Evolutionary conservation across 2,888 invertebrate genomes (phyloP), one percentile per base, ranked within the genome.

Genomic region (Eupithecia pulchellata): DNA sequence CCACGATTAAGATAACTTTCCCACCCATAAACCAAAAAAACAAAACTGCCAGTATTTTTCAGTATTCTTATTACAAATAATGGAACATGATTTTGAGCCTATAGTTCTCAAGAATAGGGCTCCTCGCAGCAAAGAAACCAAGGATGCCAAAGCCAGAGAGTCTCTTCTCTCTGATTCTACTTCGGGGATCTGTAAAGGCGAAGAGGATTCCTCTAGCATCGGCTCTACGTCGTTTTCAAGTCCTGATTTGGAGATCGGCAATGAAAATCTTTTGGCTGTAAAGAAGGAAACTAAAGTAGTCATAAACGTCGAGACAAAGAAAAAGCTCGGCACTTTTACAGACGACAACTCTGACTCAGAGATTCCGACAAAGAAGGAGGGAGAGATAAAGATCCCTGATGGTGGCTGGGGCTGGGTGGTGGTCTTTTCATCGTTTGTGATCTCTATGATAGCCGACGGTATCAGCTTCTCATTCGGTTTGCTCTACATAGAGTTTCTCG

Each of bases 381-480:
- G 81, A 14, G 94, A 95, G 78, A 94, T 95, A 0, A 94, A 93
- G 57, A 96, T 96, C 60, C 97, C 97, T 0, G 97, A 98, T 80
- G 97, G 97, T 1, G 98, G 97, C 2, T 98, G 97, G 97, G 98
- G 98, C 11, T 98, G 98, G 98, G 95, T 98, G 27, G 97, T 99
- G 1, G 98, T 99, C 0, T 88, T 97, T 52, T 96, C 98, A 4
- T 97, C 98, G 0, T 96, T 99, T 77, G 87, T 98, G 57, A 96
- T 98, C 70, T 98, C 98, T 27, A 96, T 98, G 92, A 97, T 99
- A 64, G 98, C 98, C 52, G 99, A 99, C 88, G 99, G 99, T 0
- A 96, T 99, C 69, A 98, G 98, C 65, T 98, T 99, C 87, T 98
- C 98, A 1, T 99, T 99, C 87, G 99, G 99, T 0, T 93, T 99